Conservation (phyloP, 1,140 invertebrate species). For the Aphaenogaster floridana region DNA sequence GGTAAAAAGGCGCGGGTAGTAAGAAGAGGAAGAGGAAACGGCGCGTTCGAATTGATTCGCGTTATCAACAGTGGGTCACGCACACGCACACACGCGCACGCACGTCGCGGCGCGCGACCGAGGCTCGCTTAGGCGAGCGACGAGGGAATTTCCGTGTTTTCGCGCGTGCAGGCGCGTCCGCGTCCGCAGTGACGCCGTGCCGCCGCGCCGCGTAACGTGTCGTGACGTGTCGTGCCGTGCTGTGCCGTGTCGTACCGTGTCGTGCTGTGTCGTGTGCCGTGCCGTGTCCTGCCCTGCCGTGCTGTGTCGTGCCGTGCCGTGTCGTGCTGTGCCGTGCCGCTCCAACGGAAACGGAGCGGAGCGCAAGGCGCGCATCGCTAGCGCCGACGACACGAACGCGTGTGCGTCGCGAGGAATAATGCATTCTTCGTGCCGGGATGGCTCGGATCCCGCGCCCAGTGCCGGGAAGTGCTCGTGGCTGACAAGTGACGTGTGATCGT, state of each 20-base stretch:
- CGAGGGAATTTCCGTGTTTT: neutral
- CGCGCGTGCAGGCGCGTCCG: neutral
- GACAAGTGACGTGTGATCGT: constrained; percentile 80
- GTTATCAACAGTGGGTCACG: constrained; percentile 58
- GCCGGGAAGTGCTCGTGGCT: constrained; percentile 74
- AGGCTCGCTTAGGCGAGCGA: neutral
- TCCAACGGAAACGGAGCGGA: neutral
- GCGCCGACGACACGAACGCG: constrained; percentile 31
- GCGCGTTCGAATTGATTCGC: constrained; percentile 33
- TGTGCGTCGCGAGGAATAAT: constrained; percentile 38
- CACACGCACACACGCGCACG: constrained; percentile 4
- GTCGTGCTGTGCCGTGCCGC: neutral
- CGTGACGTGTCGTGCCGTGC: neutral
- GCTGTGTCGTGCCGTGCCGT: constrained; percentile 8
- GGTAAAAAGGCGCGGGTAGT: neutral
- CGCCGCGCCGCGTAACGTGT: neutral
- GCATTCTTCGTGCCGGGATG: constrained; percentile 38
- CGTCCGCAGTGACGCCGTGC: neutral
- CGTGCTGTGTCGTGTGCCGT: neutral
- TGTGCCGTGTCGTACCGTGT: neutral
- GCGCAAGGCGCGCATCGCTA: constrained; percentile 17
- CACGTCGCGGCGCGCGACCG: constrained; percentile 21
- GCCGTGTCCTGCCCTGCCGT: neutral
- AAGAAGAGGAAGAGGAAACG: constrained; percentile 11
- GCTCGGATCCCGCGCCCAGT: constrained; percentile 62